A percentile compares a stretch with the other conserved stretches of the same genome.
These are phyloP conservation scores for Falco novaeseelandiae DNA, from an alignment of 2,797 vertebrate genomes.

Conservation along the genomic window DNA sequence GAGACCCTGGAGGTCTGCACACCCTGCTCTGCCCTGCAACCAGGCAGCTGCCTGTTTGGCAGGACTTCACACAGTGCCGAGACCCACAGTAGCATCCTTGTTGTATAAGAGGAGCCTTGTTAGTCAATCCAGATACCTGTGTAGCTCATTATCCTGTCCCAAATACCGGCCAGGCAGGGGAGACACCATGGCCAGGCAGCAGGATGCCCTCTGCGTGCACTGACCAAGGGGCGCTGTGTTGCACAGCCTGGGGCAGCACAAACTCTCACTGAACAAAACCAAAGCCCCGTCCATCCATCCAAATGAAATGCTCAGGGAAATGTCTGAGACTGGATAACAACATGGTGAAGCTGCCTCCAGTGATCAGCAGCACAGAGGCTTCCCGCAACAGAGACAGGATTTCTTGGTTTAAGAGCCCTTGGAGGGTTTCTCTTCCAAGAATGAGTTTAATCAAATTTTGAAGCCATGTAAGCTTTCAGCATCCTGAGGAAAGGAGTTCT, in stretches of 20 bases:
- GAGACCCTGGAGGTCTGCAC: neutral
- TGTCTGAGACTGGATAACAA: no score
- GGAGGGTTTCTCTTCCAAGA: neutral
- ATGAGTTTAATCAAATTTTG: neutral
- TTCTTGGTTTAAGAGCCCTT: neutral
- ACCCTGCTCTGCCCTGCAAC: neutral
- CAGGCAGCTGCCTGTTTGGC: neutral
- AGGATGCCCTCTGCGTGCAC: neutral
- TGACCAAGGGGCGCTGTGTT: rapidly evolving
- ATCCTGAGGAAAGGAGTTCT: neutral
- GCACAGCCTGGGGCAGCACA: no score
- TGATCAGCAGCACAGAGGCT: neutral
- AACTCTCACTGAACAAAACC: neutral
- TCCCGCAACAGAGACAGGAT: neutral
- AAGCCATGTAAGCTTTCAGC: neutral
- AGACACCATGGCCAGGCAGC: neutral
- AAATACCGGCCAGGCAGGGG: neutral
- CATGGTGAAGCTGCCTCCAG: neutral
- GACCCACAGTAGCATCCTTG: neutral
- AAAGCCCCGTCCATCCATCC: neutral
- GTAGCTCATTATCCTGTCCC: neutral
- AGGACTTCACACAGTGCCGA: neutral
- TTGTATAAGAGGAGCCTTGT: neutral
- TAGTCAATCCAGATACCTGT: neutral
- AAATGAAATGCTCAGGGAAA: neutral